Conservation (phyloP, 2,113 vertebrate species). For the Lampris megalopsis region DNA sequence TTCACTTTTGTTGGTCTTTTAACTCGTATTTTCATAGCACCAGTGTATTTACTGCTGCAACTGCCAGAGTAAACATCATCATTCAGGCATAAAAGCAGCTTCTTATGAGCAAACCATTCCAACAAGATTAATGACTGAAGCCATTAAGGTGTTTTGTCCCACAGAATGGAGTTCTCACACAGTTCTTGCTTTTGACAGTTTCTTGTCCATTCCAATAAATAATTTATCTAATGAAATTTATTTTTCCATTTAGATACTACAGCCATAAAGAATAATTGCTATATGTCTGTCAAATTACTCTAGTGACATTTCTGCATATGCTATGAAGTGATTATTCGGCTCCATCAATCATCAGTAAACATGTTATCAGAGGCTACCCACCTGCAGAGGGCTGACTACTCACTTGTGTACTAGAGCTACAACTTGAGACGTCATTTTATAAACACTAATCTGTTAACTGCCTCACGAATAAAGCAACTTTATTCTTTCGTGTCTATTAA, state of each 20-base stretch:
- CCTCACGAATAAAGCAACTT: slow-evolving; percentile 1
- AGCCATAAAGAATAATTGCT: slow-evolving; percentile 46
- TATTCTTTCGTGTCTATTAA: not conserved
- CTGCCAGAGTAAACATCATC: slow-evolving; percentile 9
- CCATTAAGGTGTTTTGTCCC: slow-evolving; percentile 57
- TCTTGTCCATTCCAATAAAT: slow-evolving; percentile 46
- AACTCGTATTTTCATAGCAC: slow-evolving; percentile 30
- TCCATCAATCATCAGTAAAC: slow-evolving; percentile 38
- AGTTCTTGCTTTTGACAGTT: slow-evolving; percentile 47
- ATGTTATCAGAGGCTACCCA: slow-evolving; percentile 31
- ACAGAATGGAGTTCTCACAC: slow-evolving; percentile 29
- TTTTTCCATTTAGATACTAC: slow-evolving; percentile 43
- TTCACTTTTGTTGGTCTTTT: slow-evolving; percentile 44
- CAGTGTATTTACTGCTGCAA: slow-evolving; percentile 42
- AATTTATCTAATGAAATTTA: slow-evolving; percentile 34
- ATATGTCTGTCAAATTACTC: slow-evolving; percentile 50
- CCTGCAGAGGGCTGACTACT: slow-evolving; percentile 9
- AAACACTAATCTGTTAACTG: slow-evolving; percentile 36
- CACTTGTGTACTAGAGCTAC: not conserved
- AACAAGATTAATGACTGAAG: slow-evolving; percentile 47
- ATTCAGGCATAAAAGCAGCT: slow-evolving; percentile 47
- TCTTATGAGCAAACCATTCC: slow-evolving; percentile 23
- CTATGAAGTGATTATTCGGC: slow-evolving; percentile 27
- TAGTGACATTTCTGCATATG: slow-evolving; percentile 52
- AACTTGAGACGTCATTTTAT: slow-evolving; percentile 2